Percentiles rank a stretch among this genome's conserved stretches.
Conservation (phyloP, 1,140 invertebrate genomes). For the Chrysopa pallens region DNA sequence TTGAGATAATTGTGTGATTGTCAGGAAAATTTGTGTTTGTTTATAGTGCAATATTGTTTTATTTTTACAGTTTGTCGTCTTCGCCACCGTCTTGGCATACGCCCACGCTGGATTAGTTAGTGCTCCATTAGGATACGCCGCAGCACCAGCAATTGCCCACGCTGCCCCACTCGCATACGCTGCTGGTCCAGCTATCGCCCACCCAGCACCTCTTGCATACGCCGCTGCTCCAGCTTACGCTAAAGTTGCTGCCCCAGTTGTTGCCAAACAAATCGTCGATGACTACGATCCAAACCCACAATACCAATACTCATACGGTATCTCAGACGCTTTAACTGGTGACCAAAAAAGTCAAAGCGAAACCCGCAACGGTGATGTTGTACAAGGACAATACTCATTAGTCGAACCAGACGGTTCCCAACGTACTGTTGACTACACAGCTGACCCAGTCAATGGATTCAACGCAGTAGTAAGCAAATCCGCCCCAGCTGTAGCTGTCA, state of each 20-base stretch:
- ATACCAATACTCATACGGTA: constrained; percentile 37
- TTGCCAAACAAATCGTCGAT: constrained; percentile 16
- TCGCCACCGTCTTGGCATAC: neutral
- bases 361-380: constrained; percentile 29
- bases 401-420: constrained; percentile 17
- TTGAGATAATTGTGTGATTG: too few relatives aligned
- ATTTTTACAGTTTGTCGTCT: neutral
- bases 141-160: neutral
- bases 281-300: constrained; percentile 37
- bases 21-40: too few relatives aligned
- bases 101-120: neutral
- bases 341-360: constrained; percentile 33
- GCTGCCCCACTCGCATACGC: neutral
- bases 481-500: constrained; percentile 12
- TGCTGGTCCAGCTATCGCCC: neutral
- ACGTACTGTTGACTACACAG: constrained; percentile 23
- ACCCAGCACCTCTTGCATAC: neutral
- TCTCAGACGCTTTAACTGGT: constrained; percentile 31
- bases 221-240: neutral
- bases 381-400: constrained; percentile 22
- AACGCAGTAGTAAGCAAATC: constrained; percentile 24
- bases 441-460: constrained; percentile 16
- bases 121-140: neutral
- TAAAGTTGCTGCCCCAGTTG: constrained; percentile 10
- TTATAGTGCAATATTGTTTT: neutral